Evolutionary conservation across 2,797 vertebrate genomes (phyloP), one percentile per base, ranked within the genome.

Genomic region (Microctenopoma lineatum): DNA sequence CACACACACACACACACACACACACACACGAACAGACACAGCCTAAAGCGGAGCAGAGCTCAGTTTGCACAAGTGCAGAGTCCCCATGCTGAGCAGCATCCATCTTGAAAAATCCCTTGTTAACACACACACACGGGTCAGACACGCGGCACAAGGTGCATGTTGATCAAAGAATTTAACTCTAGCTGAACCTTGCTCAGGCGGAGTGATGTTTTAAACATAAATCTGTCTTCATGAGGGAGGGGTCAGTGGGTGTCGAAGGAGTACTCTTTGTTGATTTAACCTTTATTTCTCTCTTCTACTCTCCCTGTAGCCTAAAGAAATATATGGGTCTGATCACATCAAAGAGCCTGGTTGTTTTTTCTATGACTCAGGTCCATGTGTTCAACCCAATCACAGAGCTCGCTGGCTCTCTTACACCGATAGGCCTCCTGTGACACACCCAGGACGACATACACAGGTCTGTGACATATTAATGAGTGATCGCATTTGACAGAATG

Each of bases 161-260:
- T 53, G 47, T 65, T 81, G 83, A 91, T 90, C 87, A 89, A 88
- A 89, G 83, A 63, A 41, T 80, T 88, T 89, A 86, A 85, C 87
- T 87, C 70, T 48, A 32, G 56, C 64, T 86, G 87, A 87, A 87
- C 86, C 81, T 65, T n/a, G 34, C 53, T 72, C 64, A 46, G 71
- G 69, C 69, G 53, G 47, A 27, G 57, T 59, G 59, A 87, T 86
- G 84, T 81, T 84, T 90, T 77, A 88, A 84, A 87, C 77, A 87
- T 86, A 60, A 69, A 76, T 67, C 70, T 36, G 29, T 55, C 59
- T 38, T 66, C 65, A 44, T 21, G 13, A 39, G 59, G 57, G 71
- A 6, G 14, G 54, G 48, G 73, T 60, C 8, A 21, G 51, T 38
- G 74, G 41, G 44, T 41, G 57, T 34, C 38, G 25, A 45, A 39